A percentile compares a stretch with the other conserved stretches of the same genome.
Conservation (phyloP, 1,140 invertebrate species). For the Temnothorax curvispinosus region DNA sequence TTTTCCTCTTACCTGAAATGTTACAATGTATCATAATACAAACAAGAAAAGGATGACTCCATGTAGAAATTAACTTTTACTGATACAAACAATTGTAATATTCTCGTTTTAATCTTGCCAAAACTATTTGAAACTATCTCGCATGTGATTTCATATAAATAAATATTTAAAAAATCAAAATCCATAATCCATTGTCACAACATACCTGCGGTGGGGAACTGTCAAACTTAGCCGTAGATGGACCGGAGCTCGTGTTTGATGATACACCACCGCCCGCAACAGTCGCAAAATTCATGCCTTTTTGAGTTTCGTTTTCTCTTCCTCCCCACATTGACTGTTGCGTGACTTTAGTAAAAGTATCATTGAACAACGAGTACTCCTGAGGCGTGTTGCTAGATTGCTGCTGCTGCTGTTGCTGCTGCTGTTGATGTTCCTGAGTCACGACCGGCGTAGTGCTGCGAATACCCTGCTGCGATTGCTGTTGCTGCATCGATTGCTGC, state of each 20-base stretch:
- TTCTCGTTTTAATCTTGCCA: no score
- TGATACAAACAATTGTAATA: background rate
- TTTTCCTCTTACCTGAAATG: background rate
- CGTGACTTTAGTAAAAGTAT: constrained; percentile 88
- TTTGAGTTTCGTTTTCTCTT: constrained; percentile 89
- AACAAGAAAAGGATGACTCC: background rate
- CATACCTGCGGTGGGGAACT: constrained; percentile 86
- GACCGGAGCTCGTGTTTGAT: constrained; percentile 81
- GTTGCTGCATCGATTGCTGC: constrained; percentile 71
- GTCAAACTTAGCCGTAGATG: constrained; percentile 85
- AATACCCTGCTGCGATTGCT: constrained; percentile 73
- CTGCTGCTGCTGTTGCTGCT: constrained; percentile 71
- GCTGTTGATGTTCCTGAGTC: constrained; percentile 72
- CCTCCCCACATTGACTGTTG: constrained; percentile 88
- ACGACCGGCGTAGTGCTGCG: constrained; percentile 76
- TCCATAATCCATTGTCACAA: background rate
- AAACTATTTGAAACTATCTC: background rate
- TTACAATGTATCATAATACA: background rate
- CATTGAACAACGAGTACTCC: constrained; percentile 93
- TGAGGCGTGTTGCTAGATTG: constrained; percentile 81
- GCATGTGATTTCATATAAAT: background rate
- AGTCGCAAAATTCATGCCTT: constrained; percentile 91
- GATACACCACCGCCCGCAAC: constrained; percentile 89
- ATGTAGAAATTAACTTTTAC: background rate
- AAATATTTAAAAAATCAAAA: background rate